phyloP scores from a whole-genome alignment of 2,888 invertebrate species.

The Stratiomys singularior region DNA sequence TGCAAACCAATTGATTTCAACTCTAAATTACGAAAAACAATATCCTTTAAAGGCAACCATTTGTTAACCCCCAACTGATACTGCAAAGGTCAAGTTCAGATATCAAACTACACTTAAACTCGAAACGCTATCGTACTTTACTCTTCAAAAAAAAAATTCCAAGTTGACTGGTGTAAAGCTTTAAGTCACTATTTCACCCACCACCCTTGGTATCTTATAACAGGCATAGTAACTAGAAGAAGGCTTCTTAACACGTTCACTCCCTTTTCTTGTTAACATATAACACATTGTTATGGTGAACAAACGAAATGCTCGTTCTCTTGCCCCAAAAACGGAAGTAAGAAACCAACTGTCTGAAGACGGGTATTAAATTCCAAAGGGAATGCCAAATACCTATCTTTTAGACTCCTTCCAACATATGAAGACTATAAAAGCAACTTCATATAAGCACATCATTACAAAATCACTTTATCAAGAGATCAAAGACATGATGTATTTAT shows the following conservation, averaged over 20 bases:
- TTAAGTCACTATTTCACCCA: too few relatives aligned
- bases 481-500: slow-evolving; percentile 25
- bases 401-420: not conserved
- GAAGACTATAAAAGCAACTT: slow-evolving; percentile 16
- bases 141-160: too few relatives aligned
- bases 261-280: slow-evolving; percentile 14
- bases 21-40: too few relatives aligned
- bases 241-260: slow-evolving; percentile 40
- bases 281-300: slow-evolving; percentile 22
- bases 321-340: slow-evolving; percentile 8
- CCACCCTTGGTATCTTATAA: too few relatives aligned
- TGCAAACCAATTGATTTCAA: too few relatives aligned
- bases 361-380: slow-evolving; percentile 43
- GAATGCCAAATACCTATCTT: slow-evolving; percentile 15
- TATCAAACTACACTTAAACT: too few relatives aligned
- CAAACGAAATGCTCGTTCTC: not conserved
- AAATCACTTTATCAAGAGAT: slow-evolving; percentile 46
- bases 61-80: too few relatives aligned
- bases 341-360: slow-evolving; percentile 14
- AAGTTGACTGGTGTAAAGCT: too few relatives aligned
- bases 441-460: slow-evolving; percentile 39
- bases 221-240: not conserved
- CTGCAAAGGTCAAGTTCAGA: too few relatives aligned
- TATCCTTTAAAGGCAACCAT: too few relatives aligned
- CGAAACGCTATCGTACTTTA: too few relatives aligned